These are phyloP conservation scores for Thyatira batis DNA, from an alignment of 2,888 invertebrate species.

Conservation along the genomic window DNA sequence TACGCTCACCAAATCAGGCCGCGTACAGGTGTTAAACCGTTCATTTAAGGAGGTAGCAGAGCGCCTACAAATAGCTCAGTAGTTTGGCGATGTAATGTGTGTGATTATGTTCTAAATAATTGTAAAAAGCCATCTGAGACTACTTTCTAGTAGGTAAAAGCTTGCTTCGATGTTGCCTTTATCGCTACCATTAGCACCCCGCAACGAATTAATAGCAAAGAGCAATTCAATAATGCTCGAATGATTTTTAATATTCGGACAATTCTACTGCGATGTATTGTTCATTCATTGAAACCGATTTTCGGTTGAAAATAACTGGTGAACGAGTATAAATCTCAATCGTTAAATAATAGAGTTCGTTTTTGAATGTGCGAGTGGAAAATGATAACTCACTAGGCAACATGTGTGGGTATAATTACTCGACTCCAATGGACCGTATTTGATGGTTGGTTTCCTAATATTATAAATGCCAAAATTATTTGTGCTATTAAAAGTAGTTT, in stretches of 20 bases:
- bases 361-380: constrained; percentile 19
- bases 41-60: no score
- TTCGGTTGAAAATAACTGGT: constrained; percentile 32
- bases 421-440: constrained; percentile 37
- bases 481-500: no score
- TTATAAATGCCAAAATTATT: constrained; percentile 26
- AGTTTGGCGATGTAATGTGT: no score
- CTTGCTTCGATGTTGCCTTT: neutral
- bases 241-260: constrained; percentile 78
- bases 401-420: constrained; percentile 47
- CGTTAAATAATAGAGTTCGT: constrained; percentile 19
- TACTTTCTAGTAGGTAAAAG: no score
- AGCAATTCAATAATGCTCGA: constrained; percentile 75
- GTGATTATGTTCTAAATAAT: no score
- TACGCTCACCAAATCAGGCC: no score
- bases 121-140: no score
- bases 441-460: constrained; percentile 39
- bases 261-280: constrained; percentile 63
- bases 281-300: constrained; percentile 59
- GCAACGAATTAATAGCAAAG: constrained; percentile 63
- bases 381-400: constrained; percentile 26
- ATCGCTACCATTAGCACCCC: constrained; percentile 35
- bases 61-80: no score
- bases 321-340: constrained; percentile 22
- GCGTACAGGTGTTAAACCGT: no score